These are phyloP conservation scores for Sycophaga agraensis DNA, from an alignment of 1,140 invertebrate genomes.

Conservation along the genomic window DNA sequence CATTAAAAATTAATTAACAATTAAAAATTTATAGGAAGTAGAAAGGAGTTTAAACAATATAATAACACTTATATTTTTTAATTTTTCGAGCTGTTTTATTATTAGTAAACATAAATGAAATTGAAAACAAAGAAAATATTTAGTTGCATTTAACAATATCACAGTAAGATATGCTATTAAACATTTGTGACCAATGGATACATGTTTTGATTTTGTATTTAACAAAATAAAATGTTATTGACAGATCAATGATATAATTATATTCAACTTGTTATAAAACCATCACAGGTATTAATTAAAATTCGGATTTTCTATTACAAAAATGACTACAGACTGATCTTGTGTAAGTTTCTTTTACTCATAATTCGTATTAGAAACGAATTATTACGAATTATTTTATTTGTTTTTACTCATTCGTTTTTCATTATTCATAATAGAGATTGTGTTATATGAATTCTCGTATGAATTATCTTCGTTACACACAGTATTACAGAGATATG, in stretches of 20 bases:
- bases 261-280: too few relatives aligned
- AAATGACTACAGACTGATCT: not conserved
- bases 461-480: too few relatives aligned
- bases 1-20: not conserved
- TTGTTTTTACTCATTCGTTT: too few relatives aligned
- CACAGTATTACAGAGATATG: too few relatives aligned
- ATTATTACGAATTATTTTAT: too few relatives aligned
- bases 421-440: too few relatives aligned
- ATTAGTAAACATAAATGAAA: not conserved
- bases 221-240: too few relatives aligned
- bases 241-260: too few relatives aligned
- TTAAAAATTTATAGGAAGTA: not conserved
- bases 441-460: too few relatives aligned
- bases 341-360: not conserved
- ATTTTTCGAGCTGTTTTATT: not conserved
- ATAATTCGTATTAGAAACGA: too few relatives aligned
- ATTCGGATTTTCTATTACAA: not conserved
- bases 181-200: not conserved
- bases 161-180: conserved; percentile 7
- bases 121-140: not conserved
- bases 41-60: not conserved
- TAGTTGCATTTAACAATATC: conserved; percentile 5
- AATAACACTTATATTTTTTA: not conserved
- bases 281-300: too few relatives aligned
- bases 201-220: not conserved